A percentile compares a stretch with the other conserved stretches of the same genome.
These are phyloP conservation scores for Motacilla alba DNA, from an alignment of 2,113 vertebrate genomes.

Conservation along the genomic window DNA sequence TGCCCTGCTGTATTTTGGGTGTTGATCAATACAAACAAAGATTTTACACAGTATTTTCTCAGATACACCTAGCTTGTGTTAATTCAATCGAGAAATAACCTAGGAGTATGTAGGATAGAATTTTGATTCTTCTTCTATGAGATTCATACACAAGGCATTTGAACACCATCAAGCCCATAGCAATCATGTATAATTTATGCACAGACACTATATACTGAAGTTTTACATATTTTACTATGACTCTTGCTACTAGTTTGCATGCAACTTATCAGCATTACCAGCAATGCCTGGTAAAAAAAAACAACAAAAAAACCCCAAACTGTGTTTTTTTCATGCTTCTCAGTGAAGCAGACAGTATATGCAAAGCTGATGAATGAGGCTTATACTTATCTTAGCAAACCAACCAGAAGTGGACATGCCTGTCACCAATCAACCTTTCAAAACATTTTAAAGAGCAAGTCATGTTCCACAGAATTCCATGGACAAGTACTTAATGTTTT, in stretches of 20 bases:
- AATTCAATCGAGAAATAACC: neutral
- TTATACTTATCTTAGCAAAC: neutral
- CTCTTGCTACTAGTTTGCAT: neutral
- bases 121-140: neutral
- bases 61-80: neutral
- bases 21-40: neutral
- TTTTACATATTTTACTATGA: neutral
- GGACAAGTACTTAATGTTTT: neutral
- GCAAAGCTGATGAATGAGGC: neutral
- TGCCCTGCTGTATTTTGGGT: neutral
- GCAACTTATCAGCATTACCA: neutral
- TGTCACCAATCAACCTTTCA: neutral
- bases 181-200: neutral
- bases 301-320: no score
- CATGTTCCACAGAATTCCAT: neutral
- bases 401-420: neutral
- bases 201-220: neutral
- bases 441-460: neutral
- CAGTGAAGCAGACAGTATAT: neutral
- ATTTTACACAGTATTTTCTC: neutral
- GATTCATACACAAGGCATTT: neutral
- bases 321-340: neutral
- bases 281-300: neutral
- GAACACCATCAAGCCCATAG: neutral
- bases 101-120: neutral